phyloP scores from a whole-genome alignment of 37 sponge, comb jelly and placozoan species.

The Halisarca cf. caerulea region DNA sequence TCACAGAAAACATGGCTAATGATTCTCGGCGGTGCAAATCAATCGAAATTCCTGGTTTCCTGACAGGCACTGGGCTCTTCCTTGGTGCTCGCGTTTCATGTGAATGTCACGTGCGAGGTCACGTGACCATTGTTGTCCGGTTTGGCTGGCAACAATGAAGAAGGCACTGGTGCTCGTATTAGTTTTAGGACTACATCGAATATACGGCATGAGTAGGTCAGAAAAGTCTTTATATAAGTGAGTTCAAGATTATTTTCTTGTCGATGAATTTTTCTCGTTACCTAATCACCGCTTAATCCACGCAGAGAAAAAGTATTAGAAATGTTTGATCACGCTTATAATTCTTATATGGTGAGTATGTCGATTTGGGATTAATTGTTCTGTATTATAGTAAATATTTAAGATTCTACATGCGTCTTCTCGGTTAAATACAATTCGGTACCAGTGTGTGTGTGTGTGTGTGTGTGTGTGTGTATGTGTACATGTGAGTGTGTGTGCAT shows the following conservation, averaged over 20 bases:
- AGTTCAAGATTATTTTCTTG: background rate
- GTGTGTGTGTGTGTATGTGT: background rate
- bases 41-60: no score
- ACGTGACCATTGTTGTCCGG: background rate
- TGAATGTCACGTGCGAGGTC: background rate
- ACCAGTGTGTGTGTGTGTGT: background rate
- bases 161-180: background rate
- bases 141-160: background rate
- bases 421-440: no score
- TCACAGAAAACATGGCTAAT: background rate
- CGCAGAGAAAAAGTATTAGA: constrained; percentile 74
- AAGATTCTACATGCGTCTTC: no score
- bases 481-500: no score
- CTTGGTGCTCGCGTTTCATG: no score
- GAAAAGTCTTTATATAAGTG: constrained; percentile 5
- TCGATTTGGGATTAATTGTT: no score
- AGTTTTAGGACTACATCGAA: background rate
- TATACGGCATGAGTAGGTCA: background rate
- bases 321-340: constrained; percentile 94
- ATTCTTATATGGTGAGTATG: constrained; percentile 87
- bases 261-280: background rate
- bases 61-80: background rate
- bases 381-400: no score
- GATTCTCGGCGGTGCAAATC: no score
- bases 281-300: background rate